Percentiles rank a stretch among this genome's conserved stretches.
Evolutionary conservation across 2,888 invertebrate species (phyloP).

Genomic region (Conchocele bisecta): DNA sequence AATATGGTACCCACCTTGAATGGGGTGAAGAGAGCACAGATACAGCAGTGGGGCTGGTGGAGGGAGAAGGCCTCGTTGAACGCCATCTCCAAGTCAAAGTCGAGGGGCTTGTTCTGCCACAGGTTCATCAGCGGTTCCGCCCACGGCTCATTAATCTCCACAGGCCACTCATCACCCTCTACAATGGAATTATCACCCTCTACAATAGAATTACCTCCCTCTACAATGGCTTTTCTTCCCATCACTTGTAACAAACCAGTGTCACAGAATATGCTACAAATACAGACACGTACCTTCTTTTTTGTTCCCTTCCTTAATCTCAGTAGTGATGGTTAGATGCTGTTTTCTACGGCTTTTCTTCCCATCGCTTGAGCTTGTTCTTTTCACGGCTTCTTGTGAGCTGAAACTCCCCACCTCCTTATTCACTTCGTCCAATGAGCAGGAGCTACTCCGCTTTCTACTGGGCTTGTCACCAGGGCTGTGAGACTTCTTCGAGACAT

Average conservation of each 20-base stretch:
- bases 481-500: too few species aligned
- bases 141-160: conserved; percentile 72
- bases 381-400: background rate
- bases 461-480: too few species aligned
- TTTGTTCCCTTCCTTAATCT: too few species aligned
- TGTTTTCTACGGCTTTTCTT: too few species aligned
- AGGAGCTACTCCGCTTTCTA: background rate
- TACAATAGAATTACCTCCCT: too few species aligned
- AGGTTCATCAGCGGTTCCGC: conserved; percentile 81
- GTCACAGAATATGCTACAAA: too few species aligned
- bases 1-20: conserved; percentile 62
- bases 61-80: conserved; percentile 85
- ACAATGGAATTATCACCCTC: too few species aligned
- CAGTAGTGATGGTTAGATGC: too few species aligned
- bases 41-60: conserved; percentile 85
- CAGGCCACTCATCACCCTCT: conserved; percentile 7
- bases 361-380: conserved; percentile 1
- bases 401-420: background rate
- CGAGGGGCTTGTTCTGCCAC: conserved; percentile 82
- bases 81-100: conserved; percentile 83
- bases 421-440: background rate
- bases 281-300: too few species aligned
- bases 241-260: too few species aligned
- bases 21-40: conserved; percentile 85
- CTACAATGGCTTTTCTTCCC: too few species aligned